Base-by-base conservation (phyloP, 2,797 vertebrate genomes). In the Toxotes lorentzi region DNA sequence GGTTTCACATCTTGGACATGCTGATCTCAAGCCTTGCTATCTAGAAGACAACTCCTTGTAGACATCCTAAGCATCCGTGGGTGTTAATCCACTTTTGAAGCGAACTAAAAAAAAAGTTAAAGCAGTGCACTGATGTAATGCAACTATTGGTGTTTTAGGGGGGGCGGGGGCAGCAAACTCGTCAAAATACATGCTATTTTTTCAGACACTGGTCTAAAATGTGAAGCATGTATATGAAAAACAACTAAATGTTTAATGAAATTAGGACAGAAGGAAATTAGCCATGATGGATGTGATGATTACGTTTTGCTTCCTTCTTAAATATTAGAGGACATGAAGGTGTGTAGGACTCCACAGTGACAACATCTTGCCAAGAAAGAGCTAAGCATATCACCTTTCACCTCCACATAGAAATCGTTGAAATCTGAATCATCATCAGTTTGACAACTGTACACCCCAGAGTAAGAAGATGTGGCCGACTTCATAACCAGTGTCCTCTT, bases 311-410 rank as follows among this genome's bases (percentile, higher is more conserved):
- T 75, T 82, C 24, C 43, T 59, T 86, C 50, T 77, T 48, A 73
- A 66, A 83, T 87, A 91, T 94, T 91, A 92, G 86, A 81, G 64
- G 80, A 86, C 81, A 92, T 91, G 81, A 88, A 87, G 78, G 79
- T 88, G 78, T 80, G 54, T 53, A 43, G 12, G 45, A 62, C 50
- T 61, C 58, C 63, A 66, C 51, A 60, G 62, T 83, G 76, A 78
- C 58, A 63, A 65, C 62, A 69, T 83, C 40, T 87, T 73, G 72
- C 78, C 64, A 71, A 85, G 79, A 84, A 89, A 89, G 94, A 88
- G 76, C 87, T 92, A 80, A 88, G 83, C 69, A 82, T 91, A 96
- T 98, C 94, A 99, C 98, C 97, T 93, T 94, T 92, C 86, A 97
- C 96, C 84, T 97, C 96, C 86, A 96, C 91, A 23, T 86, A 94